Evolutionary conservation across 2,888 invertebrate species (phyloP).

Genomic region (Dinocampus coccinellae): DNA sequence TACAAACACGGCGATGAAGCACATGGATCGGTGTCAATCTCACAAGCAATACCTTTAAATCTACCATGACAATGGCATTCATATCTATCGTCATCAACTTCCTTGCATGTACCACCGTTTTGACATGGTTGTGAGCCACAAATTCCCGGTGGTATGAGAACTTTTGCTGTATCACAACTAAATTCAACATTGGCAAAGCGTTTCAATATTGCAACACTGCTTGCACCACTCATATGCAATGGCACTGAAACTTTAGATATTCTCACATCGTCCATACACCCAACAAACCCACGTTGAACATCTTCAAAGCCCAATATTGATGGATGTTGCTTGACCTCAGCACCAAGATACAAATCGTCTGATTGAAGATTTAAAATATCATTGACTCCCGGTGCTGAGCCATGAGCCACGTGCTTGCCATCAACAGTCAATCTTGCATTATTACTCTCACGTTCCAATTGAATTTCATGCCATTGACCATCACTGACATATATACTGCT

Average conservation of each 20-base stretch:
- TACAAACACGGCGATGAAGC: conserved; percentile 88
- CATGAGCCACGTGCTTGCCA: conserved; percentile 79
- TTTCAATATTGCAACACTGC: conserved; percentile 76
- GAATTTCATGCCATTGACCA: conserved; percentile 86
- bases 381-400: conserved; percentile 84
- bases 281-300: conserved; percentile 88
- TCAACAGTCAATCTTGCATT: conserved; percentile 85
- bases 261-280: conserved; percentile 90
- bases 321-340: conserved; percentile 83
- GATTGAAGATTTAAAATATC: conserved; percentile 88
- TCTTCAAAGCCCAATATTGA: conserved; percentile 80
- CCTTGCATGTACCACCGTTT: conserved; percentile 79
- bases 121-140: conserved; percentile 85
- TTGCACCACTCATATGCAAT: conserved; percentile 76
- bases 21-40: conserved; percentile 89
- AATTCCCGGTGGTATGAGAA: conserved; percentile 75
- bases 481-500: conserved; percentile 84
- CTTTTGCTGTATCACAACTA: conserved; percentile 74
- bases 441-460: conserved; percentile 85
- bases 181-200: conserved; percentile 80
- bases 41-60: conserved; percentile 84
- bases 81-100: conserved; percentile 73
- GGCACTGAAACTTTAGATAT: conserved; percentile 84
- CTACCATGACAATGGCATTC: conserved; percentile 85
- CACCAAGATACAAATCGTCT: conserved; percentile 87